Evolutionary conservation across 2,113 vertebrate genomes (phyloP), one percentile per base, ranked within the genome.

Genomic region (Myiopsitta monachus): DNA sequence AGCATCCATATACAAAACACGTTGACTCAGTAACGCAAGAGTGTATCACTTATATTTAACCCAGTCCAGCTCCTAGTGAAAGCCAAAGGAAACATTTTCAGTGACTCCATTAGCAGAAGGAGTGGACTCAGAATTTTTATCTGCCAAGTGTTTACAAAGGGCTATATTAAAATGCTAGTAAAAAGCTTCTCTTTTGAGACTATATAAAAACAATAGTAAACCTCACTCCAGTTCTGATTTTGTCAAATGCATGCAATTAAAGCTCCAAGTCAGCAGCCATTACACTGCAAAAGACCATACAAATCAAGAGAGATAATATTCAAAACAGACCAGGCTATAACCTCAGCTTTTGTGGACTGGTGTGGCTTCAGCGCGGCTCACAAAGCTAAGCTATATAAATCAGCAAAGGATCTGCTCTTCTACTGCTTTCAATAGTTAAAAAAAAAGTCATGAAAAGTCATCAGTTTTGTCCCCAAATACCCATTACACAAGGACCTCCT

Each of bases 1-100:
- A 96, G 79, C 92, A 81, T 87, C 88, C 43, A 95, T 93, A 94
- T 94, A 92, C 62, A 96, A 97, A 96, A 94, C 95, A 97, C 55
- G 2, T 57, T 47, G 67, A 74, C 61, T 90, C 81, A 84, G 38
- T 81, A 91, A 84, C 79, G 68, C 61, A 87, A 24, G 49, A 84
- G 23, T 69, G 44, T 68, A 68, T 75, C 79, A 76, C 21, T 3
- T 80, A 80, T n/a, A 83, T 47, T 85, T 77, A 94, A 74, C 23
- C 27, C 67, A 89, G 64, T 26, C 74, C 74, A 86, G 28, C 38
- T 87, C 59, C 69, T 76, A 9, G 38, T 82, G n/a, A 64, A 88
- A 94, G 72, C 64, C 94, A 87, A 38, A 93, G 68, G 14, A 80
- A 95, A 54, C 22, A 67, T 54, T 52, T 9, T 47, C 55, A 72